Evolutionary conservation across 1,140 invertebrate species (phyloP).

Genomic region (Centruroides sculpturatus): DNA sequence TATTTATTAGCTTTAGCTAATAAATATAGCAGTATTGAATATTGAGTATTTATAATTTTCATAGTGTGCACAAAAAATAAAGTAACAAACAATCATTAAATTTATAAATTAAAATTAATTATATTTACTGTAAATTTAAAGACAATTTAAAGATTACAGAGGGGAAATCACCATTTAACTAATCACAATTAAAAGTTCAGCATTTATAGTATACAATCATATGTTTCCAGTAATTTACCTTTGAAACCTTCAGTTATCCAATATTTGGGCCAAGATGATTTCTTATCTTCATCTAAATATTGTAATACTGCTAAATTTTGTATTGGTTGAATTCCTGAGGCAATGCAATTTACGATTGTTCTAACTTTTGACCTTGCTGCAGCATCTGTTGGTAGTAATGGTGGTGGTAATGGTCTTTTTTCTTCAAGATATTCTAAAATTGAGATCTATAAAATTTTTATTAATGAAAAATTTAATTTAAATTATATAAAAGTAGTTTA

Average conservation of each 20-base stretch:
- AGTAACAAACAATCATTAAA: too few relatives aligned
- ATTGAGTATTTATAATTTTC: too few relatives aligned
- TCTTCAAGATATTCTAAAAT: slow-evolving; percentile 95
- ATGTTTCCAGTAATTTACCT: neutral
- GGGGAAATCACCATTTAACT: too few relatives aligned
- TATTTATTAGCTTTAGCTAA: too few relatives aligned
- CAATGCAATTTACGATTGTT: slow-evolving; percentile 65
- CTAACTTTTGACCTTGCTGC: slow-evolving; percentile 67
- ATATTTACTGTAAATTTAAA: too few relatives aligned
- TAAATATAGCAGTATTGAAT: too few relatives aligned
- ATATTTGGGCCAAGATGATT: slow-evolving; percentile 62
- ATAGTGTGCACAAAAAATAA: too few relatives aligned
- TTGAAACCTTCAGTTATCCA: slow-evolving; percentile 76
- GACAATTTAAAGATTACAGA: too few relatives aligned
- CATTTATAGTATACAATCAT: too few relatives aligned
- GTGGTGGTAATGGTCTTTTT: slow-evolving; percentile 61
- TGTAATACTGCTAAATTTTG: slow-evolving; percentile 76
- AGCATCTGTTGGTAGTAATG: slow-evolving; percentile 71
- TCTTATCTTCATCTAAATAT: slow-evolving; percentile 39
- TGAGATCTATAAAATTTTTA: slow-evolving; percentile 40
- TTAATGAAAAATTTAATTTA: slow-evolving; percentile 38
- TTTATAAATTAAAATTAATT: too few relatives aligned
- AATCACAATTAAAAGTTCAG: too few relatives aligned
- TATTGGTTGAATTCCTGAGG: slow-evolving; percentile 84
- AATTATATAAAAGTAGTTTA: slow-evolving; percentile 30